Percentiles rank a stretch among this genome's conserved stretches.
These are phyloP conservation scores for Ophion ellenae DNA, from an alignment of 2,888 invertebrate species.

Conservation along the genomic window DNA sequence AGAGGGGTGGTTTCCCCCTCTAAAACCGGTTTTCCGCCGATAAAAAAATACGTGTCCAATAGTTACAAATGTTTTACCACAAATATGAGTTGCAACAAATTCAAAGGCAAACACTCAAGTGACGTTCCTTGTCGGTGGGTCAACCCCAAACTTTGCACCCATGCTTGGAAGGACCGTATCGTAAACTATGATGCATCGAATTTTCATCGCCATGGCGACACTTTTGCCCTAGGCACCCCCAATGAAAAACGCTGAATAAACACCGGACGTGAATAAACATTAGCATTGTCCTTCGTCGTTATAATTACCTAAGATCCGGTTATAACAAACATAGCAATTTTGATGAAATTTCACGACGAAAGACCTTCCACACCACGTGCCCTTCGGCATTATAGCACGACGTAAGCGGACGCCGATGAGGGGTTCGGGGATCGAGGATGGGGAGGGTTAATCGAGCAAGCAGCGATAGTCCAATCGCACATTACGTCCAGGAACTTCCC, in stretches of 20 bases:
- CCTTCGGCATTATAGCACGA: not conserved
- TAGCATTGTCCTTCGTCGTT: not conserved
- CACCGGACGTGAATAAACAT: not conserved
- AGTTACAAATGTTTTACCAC: no score
- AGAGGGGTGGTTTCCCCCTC: no score
- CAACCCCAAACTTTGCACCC: no score
- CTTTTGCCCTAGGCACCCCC: no score
- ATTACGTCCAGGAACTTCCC: conserved; percentile 32
- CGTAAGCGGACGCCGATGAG: not conserved
- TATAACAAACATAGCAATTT: not conserved
- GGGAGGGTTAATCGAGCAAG: conserved; percentile 36
- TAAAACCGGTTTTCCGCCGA: no score
- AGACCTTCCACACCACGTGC: not conserved
- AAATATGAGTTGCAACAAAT: no score
- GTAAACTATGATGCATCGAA: no score
- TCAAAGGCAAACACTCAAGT: no score
- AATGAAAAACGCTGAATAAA: not conserved
- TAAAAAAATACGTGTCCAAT: no score
- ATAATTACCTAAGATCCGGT: not conserved
- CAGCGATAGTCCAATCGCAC: conserved; percentile 38
- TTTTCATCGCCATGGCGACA: no score
- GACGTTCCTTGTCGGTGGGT: no score
- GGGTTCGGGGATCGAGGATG: not conserved
- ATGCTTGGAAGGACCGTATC: no score
- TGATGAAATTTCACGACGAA: conserved; percentile 12